Percentiles rank a stretch among this genome's conserved stretches.
phyloP scores from a whole-genome alignment of 1,140 invertebrate genomes.

The Drosophila seguyi region DNA sequence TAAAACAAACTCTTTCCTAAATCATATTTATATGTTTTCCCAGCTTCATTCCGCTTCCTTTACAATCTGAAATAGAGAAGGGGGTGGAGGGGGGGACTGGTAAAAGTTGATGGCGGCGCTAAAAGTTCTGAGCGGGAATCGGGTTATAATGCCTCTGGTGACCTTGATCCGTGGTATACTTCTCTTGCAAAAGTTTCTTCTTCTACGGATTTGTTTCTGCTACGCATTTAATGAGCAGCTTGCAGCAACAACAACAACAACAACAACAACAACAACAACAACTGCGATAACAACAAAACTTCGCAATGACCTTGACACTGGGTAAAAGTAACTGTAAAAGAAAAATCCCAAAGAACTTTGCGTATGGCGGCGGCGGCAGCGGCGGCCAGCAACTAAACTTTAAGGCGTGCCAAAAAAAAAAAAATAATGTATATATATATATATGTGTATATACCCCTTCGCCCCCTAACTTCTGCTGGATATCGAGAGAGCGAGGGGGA shows the following conservation, averaged over 20 bases:
- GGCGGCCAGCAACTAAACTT: constrained; percentile 60
- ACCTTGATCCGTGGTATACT: constrained; percentile 47
- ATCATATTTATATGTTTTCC: neutral
- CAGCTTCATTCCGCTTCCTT: neutral
- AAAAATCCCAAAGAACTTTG: constrained; percentile 63
- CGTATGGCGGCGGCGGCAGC: constrained; percentile 37
- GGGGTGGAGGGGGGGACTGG: neutral
- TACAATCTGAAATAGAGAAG: neutral
- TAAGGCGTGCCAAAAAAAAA: constrained; percentile 53
- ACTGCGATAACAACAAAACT: constrained; percentile 47
- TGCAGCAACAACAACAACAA: constrained; percentile 45
- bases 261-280: constrained; percentile 39
- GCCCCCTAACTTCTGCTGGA: constrained; percentile 14
- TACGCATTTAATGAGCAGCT: constrained; percentile 57
- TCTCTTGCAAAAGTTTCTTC: constrained; percentile 36
- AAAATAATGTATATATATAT: neutral
- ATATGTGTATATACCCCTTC: constrained; percentile 20
- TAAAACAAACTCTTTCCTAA: neutral
- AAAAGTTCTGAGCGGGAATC: constrained; percentile 39
- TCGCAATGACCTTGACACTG: constrained; percentile 59
- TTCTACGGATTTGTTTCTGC: constrained; percentile 43
- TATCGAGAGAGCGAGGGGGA: constrained; percentile 4
- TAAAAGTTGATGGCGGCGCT: constrained; percentile 26
- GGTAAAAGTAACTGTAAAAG: constrained; percentile 58
- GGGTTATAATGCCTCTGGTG: constrained; percentile 46